Conservation (phyloP, 1,140 invertebrate species). For the Drosophila jambulina region DNA sequence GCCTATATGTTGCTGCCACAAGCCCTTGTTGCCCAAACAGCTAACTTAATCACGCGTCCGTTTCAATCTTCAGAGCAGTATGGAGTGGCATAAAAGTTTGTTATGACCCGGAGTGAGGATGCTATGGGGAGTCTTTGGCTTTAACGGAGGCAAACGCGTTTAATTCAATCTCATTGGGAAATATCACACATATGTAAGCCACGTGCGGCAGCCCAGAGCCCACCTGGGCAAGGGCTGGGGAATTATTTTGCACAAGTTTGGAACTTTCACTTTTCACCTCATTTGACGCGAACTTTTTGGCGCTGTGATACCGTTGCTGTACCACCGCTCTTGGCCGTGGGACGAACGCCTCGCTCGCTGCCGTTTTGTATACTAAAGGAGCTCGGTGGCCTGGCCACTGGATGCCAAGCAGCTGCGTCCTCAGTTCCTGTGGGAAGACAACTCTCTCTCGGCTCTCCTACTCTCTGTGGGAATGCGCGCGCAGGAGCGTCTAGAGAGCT, state of each 20-base stretch:
- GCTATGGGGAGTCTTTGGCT: constrained; percentile 20
- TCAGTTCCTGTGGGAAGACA: constrained; percentile 68
- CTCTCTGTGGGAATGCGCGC: constrained; percentile 55
- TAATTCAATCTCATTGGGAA: constrained; percentile 44
- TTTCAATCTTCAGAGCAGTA: constrained; percentile 13
- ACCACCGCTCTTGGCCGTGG: constrained; percentile 16
- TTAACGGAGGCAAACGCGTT: constrained; percentile 32
- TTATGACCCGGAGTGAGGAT: constrained; percentile 25
- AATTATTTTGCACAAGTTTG: constrained; percentile 37
- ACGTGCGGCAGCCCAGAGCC: constrained; percentile 16
- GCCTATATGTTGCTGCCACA: constrained; percentile 5
- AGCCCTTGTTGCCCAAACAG: constrained; percentile 6
- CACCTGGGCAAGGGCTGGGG: constrained; percentile 27
- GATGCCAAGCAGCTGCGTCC: constrained; percentile 72
- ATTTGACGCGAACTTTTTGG: constrained; percentile 56
- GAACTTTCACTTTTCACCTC: constrained; percentile 75
- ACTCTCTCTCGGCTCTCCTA: constrained; percentile 15
- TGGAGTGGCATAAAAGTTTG: constrained; percentile 22
- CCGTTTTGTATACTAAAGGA: constrained; percentile 72
- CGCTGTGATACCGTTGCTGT: constrained; percentile 36
- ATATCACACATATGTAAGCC: constrained; percentile 61
- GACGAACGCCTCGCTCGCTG: constrained; percentile 56
- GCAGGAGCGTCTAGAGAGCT: constrained; percentile 57
- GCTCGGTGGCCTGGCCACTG: constrained; percentile 36
- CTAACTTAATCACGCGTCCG: constrained; percentile 21